These are phyloP conservation scores for Andrena bicolor DNA, from an alignment of 2,888 invertebrate species.

Conservation along the genomic window DNA sequence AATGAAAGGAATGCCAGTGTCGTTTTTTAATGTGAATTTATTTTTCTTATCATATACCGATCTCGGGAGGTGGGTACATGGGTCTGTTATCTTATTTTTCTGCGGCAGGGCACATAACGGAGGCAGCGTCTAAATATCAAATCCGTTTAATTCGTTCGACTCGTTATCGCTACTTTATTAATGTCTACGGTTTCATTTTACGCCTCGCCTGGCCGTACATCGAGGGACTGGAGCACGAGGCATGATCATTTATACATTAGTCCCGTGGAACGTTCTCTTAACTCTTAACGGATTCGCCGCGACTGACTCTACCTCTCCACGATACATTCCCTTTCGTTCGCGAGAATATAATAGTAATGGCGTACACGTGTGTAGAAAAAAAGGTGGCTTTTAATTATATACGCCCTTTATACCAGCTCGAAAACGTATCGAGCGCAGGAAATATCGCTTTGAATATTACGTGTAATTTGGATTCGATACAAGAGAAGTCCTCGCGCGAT, in stretches of 20 bases:
- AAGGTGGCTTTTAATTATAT: constrained; percentile 21
- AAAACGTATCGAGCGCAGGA: constrained; percentile 17
- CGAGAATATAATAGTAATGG: constrained; percentile 10
- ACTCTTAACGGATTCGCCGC: not conserved
- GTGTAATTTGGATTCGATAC: constrained; percentile 12
- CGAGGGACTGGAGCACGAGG: constrained; percentile 75
- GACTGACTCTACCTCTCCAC: constrained; percentile 1
- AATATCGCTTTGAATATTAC: constrained; percentile 8
- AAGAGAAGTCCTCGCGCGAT: constrained; percentile 8
- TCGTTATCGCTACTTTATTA: constrained; percentile 70
- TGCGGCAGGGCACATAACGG: constrained; percentile 73
- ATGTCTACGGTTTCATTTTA: constrained; percentile 65
- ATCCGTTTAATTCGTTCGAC: constrained; percentile 78
- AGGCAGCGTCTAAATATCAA: constrained; percentile 80
- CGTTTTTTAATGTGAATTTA: constrained; percentile 75
- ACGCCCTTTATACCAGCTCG: constrained; percentile 10
- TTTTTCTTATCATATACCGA: constrained; percentile 70
- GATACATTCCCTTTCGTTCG: constrained; percentile 18
- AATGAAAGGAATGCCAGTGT: constrained; percentile 41
- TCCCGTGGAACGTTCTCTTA: not conserved
- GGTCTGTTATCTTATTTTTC: constrained; percentile 65
- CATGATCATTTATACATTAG: constrained; percentile 26
- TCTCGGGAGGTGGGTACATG: constrained; percentile 67
- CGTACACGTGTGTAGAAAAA: constrained; percentile 29
- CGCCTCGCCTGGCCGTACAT: constrained; percentile 67